These are phyloP conservation scores for Drosophila sordidapex DNA, from an alignment of 2,888 invertebrate species.

Conservation along the genomic window DNA sequence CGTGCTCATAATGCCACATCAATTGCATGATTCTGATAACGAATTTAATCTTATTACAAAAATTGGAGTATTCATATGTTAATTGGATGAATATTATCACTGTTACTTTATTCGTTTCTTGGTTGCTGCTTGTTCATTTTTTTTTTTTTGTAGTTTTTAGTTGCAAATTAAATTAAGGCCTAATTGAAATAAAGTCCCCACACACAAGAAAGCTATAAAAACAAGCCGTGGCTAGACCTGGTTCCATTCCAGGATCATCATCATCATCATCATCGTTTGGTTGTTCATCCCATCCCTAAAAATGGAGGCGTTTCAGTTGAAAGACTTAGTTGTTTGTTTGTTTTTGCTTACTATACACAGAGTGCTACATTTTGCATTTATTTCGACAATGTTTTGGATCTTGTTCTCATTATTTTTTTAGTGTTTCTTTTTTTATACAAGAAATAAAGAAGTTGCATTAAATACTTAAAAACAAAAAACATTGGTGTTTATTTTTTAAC, in stretches of 20 bases:
- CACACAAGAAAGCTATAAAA: neutral
- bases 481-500: conserved; percentile 44
- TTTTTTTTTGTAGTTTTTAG: conserved; percentile 8
- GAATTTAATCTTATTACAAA: conserved; percentile 46
- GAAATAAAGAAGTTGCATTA: conserved; percentile 56
- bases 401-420: conserved; percentile 12
- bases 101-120: conserved; percentile 60
- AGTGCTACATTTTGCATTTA: conserved; percentile 71
- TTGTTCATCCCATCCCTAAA: conserved; percentile 1
- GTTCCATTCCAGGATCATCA: neutral
- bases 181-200: neutral
- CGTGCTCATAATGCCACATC: conserved; percentile 5
- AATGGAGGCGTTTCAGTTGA: conserved; percentile 23
- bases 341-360: conserved; percentile 72
- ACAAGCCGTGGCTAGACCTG: conserved; percentile 7
- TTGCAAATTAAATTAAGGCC: conserved; percentile 35
- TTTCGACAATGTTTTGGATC: conserved; percentile 58
- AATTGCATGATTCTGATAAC: conserved; percentile 13
- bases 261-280: neutral
- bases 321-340: conserved; percentile 37
- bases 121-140: conserved; percentile 5
- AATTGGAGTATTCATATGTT: conserved; percentile 32
- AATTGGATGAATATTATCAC: conserved; percentile 65
- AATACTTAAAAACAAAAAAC: conserved; percentile 58
- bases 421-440: conserved; percentile 35